A percentile compares a stretch with the other conserved stretches of the same genome.
These are phyloP conservation scores for Amphimallon solstitiale DNA, from an alignment of 2,888 invertebrate genomes.

Conservation along the genomic window DNA sequence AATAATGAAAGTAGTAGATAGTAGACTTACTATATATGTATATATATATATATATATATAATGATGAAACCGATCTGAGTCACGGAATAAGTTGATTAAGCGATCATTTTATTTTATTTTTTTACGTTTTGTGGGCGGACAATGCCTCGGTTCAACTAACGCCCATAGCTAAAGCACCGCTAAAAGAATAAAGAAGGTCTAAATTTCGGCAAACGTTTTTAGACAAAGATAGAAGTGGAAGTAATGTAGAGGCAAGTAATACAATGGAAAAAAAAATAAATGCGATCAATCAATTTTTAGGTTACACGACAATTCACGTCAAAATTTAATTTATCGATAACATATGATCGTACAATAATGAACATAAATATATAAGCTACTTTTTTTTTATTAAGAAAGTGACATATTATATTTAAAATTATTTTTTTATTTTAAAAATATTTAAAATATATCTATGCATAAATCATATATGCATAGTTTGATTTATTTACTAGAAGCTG, in stretches of 20 bases:
- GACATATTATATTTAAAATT: too few relatives aligned
- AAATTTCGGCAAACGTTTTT: not conserved
- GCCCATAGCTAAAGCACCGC: not conserved
- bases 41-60: not conserved
- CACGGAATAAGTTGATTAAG: slow-evolving; percentile 3
- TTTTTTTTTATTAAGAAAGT: too few relatives aligned
- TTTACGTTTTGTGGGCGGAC: slow-evolving; percentile 6
- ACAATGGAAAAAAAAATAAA: not conserved
- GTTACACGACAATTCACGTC: not conserved
- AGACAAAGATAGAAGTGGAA: slow-evolving; percentile 1
- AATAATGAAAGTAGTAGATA: too few relatives aligned
- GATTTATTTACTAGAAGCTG: too few relatives aligned
- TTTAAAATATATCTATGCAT: too few relatives aligned
- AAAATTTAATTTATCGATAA: not conserved
- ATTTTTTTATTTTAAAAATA: too few relatives aligned
- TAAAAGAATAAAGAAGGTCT: slow-evolving; percentile 8
- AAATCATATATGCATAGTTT: too few relatives aligned
- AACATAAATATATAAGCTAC: too few relatives aligned
- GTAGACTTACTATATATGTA: too few relatives aligned
- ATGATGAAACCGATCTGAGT: not conserved
- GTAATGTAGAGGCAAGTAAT: not conserved
- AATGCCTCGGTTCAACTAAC: not conserved
- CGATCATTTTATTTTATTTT: slow-evolving; percentile 4
- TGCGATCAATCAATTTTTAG: slow-evolving; percentile 2
- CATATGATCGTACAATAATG: too few relatives aligned